Base-by-base conservation (phyloP, 1,140 invertebrate genomes). In the Drosophila biarmipes region DNA sequence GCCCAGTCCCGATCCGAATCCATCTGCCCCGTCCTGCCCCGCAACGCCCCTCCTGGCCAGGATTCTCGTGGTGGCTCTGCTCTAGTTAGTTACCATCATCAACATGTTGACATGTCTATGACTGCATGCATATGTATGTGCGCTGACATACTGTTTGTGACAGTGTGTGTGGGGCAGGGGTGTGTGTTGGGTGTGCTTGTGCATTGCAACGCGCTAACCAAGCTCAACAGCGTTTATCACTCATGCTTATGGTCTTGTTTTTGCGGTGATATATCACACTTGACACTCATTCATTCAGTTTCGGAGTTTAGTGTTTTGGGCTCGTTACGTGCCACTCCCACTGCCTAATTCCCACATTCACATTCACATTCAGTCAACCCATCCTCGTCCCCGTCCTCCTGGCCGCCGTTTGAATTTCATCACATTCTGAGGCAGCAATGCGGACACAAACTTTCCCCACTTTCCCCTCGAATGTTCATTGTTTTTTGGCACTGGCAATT, bases 251-350 rank as follows among this genome's bases (percentile, higher is more conserved):
- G 89, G 82, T 90, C 82, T 80, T 87, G 82, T 90, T 90, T 90
- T 84, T 90, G 82, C 80, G 87, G 89, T 90, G 87, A 90, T 90
- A 90, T 90, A 91, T 91, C 89, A 91, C 89, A 91, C 89, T 91
- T 91, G 89, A 91, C 89, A 91, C 84, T 91, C 89, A 91, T 91
- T 91, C 89, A 91, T 90, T 89, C 85, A 90, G 84, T 82, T 89
- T 85, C 81, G 66, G 78, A 85, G 77, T 85, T 85, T 85, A 80
- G 80, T 80, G 81, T 84, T 69, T 76, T 85, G 76, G 76, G 63
- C 78, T 86, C 74, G 82, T 86, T 74, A 73, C 48, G 53, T 53
- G 21, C 63, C 45, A 61, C 40, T 31, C 43, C 57, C 43, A 55
- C 48, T 21, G 7, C 35, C 42, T 54, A 10, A 46, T 46, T 45